Percentiles rank a stretch among this genome's conserved stretches.
These are phyloP conservation scores for Lingula anatina DNA, from an alignment of 2,888 invertebrate genomes.

Conservation along the genomic window DNA sequence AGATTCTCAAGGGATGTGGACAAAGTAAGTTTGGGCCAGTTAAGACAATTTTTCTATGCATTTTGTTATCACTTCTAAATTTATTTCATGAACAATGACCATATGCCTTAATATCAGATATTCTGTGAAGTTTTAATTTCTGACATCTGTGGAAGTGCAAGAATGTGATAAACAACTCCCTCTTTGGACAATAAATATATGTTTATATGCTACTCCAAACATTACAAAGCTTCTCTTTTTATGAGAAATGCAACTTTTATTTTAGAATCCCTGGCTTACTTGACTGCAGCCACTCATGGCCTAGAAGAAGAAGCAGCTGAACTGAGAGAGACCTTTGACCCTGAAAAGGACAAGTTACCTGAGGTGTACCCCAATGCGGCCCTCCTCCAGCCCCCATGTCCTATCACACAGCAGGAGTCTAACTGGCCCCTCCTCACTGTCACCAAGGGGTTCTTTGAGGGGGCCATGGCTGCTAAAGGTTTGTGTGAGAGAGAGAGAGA, in stretches of 20 bases:
- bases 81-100: neutral
- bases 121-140: too few relatives aligned
- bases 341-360: slow-evolving; percentile 62
- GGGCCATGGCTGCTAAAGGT: slow-evolving; percentile 54
- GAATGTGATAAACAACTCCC: too few relatives aligned
- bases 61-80: neutral
- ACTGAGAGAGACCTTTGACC: slow-evolving; percentile 59
- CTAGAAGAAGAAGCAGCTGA: slow-evolving; percentile 73
- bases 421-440: slow-evolving; percentile 97
- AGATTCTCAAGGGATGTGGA: slow-evolving; percentile 53
- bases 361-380: slow-evolving; percentile 70
- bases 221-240: too few relatives aligned
- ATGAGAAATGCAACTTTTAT: too few relatives aligned
- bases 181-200: too few relatives aligned
- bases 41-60: neutral
- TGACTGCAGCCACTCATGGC: slow-evolving; percentile 91
- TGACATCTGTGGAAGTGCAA: too few relatives aligned
- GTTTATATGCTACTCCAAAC: too few relatives aligned
- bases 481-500: too few relatives aligned
- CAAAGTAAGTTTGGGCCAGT: slow-evolving; percentile 45
- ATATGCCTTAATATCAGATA: too few relatives aligned
- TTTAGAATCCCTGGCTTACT: slow-evolving; percentile 76
- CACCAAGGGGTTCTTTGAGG: slow-evolving; percentile 63
- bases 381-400: slow-evolving; percentile 80
- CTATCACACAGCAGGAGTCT: slow-evolving; percentile 80